Evolutionary conservation across 1,140 invertebrate species (phyloP).

Genomic region (Babylonia areolata): DNA sequence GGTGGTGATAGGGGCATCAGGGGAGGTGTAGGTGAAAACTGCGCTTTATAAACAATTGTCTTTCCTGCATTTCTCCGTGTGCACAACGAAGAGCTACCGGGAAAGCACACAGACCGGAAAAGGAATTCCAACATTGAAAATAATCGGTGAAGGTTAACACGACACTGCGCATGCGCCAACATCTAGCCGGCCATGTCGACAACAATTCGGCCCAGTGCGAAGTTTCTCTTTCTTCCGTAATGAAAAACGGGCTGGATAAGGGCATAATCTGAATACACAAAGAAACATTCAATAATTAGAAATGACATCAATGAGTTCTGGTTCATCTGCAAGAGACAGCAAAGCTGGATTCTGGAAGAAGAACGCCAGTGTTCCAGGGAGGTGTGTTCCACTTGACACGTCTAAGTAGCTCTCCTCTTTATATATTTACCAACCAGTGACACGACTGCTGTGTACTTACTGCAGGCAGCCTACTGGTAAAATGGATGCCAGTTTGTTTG

Average conservation of each 20-base stretch:
- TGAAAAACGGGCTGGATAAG: background rate
- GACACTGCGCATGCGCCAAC: conserved; percentile 42
- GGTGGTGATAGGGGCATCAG: too few relatives aligned
- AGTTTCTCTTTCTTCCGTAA: conserved; percentile 28
- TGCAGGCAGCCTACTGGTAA: too few relatives aligned
- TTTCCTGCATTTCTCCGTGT: too few relatives aligned
- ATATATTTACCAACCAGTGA: too few relatives aligned
- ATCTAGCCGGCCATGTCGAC: conserved; percentile 48
- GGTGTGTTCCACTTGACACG: conserved; percentile 45
- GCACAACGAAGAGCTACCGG: conserved; percentile 8
- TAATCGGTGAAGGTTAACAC: conserved; percentile 18
- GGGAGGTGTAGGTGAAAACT: too few relatives aligned
- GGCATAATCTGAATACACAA: background rate
- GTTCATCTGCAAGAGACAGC: conserved; percentile 43
- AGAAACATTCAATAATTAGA: background rate
- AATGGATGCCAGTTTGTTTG: too few relatives aligned
- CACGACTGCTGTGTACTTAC: too few relatives aligned
- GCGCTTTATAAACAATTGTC: too few relatives aligned
- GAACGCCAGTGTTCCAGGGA: conserved; percentile 62
- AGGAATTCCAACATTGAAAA: too few relatives aligned
- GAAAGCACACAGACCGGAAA: background rate
- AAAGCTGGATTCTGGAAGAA: conserved; percentile 66
- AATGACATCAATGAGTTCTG: conserved; percentile 46
- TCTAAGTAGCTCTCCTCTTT: too few relatives aligned
- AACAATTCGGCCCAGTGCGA: conserved; percentile 38